Evolutionary conservation across 1,140 invertebrate species (phyloP).

Genomic region (Leptinotarsa lineolata): DNA sequence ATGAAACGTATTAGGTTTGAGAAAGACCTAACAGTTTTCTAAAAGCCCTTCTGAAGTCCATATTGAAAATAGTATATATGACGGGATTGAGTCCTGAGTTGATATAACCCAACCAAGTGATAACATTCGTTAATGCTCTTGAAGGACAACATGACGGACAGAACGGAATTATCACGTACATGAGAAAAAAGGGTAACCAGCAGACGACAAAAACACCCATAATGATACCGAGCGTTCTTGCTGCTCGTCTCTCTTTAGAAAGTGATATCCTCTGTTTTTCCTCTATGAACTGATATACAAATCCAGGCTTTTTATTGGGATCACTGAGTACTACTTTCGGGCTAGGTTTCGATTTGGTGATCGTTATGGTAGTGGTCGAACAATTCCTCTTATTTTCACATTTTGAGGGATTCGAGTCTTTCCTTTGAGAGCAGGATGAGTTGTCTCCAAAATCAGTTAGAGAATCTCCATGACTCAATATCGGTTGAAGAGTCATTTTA

Average conservation of each 20-base stretch:
- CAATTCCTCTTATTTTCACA: conserved; percentile 44
- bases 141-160: conserved; percentile 80
- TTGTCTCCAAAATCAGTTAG: conserved; percentile 64
- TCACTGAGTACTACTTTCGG: conserved; percentile 50
- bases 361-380: conserved; percentile 41
- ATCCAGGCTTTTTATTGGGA: conserved; percentile 58
- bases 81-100: conserved; percentile 97
- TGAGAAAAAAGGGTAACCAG: conserved; percentile 95
- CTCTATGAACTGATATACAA: conserved; percentile 89
- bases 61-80: conserved; percentile 97
- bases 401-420: conserved; percentile 38
- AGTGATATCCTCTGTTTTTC: conserved; percentile 92
- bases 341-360: conserved; percentile 52
- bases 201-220: conserved; percentile 95
- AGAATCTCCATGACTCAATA: conserved; percentile 66
- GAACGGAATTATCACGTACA: conserved; percentile 91
- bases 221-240: conserved; percentile 89
- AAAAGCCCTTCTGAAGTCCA: conserved; percentile 94
- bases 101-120: conserved; percentile 96
- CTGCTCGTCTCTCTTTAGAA: conserved; percentile 88
- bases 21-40: conserved; percentile 77
- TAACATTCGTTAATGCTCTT: conserved; percentile 81
- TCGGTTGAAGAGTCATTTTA: conserved; percentile 62
- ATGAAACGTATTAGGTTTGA: no score
- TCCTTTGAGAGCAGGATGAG: conserved; percentile 47